Conservation (phyloP, 2,888 invertebrate genomes). For the Ceriagrion tenellum region DNA sequence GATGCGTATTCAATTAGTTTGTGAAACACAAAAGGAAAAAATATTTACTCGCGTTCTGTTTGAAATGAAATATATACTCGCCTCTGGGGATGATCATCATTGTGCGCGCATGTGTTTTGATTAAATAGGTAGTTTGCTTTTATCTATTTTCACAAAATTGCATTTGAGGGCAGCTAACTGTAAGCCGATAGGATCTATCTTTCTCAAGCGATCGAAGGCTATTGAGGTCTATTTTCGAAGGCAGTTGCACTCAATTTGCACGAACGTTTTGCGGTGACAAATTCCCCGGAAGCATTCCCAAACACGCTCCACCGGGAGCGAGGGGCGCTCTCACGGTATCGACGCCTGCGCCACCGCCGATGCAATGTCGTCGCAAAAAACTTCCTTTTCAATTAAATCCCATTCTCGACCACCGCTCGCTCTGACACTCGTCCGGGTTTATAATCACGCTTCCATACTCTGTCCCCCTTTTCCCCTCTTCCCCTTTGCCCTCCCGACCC, state of each 20-base stretch:
- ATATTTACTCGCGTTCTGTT: not conserved
- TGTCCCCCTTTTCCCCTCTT: not conserved
- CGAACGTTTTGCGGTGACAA: constrained; percentile 8
- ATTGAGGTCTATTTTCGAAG: not conserved
- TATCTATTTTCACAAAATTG: not conserved
- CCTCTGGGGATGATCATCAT: not conserved
- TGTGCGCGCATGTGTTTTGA: not conserved
- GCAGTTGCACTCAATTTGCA: constrained; percentile 27
- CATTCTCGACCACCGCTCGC: constrained; percentile 47
- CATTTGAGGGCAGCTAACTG: not conserved
- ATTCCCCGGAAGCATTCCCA: constrained; percentile 36
- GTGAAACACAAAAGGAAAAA: not conserved
- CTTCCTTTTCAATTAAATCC: constrained; percentile 62
- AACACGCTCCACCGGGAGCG: not conserved
- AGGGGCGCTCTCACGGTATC: not conserved
- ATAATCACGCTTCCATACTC: constrained; percentile 47
- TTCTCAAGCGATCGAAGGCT: not conserved
- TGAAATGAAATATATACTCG: not conserved
- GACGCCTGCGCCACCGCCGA: not conserved
- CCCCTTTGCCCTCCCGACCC: not conserved
- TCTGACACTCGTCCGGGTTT: constrained; percentile 56
- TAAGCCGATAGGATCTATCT: not conserved
- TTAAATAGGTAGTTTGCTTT: not conserved
- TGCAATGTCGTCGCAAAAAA: constrained; percentile 39
- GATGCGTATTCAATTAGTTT: not conserved